phyloP scores from a whole-genome alignment of 2,888 invertebrate species.

The Sarcophaga carnaria region DNA sequence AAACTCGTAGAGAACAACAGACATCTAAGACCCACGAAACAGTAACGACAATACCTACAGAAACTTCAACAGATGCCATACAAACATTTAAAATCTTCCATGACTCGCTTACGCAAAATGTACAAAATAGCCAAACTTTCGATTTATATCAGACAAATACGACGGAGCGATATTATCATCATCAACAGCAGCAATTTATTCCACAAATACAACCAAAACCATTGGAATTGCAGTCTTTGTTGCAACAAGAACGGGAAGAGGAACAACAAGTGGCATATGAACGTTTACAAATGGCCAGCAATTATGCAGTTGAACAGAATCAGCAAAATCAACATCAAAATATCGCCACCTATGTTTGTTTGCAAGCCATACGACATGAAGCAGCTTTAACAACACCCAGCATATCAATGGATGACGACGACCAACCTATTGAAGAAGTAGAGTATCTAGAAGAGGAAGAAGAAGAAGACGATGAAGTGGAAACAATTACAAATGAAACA shows the following conservation, averaged over 20 bases:
- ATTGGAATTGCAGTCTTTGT: slow-evolving; percentile 75
- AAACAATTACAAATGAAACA: neutral
- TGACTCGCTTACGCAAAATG: slow-evolving; percentile 39
- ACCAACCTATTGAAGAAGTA: slow-evolving; percentile 37
- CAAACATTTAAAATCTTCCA: slow-evolving; percentile 73
- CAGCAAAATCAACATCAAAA: slow-evolving; percentile 51
- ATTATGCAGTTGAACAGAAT: slow-evolving; percentile 50
- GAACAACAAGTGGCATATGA: slow-evolving; percentile 77
- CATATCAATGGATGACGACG: slow-evolving; percentile 11
- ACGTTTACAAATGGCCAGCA: slow-evolving; percentile 72
- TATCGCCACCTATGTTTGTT: slow-evolving; percentile 50
- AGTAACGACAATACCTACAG: slow-evolving; percentile 20
- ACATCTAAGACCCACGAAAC: slow-evolving; percentile 61
- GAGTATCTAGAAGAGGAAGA: slow-evolving; percentile 41
- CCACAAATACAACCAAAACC: slow-evolving; percentile 70
- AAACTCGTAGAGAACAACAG: slow-evolving; percentile 78
- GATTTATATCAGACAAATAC: slow-evolving; percentile 46
- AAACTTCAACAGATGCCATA: slow-evolving; percentile 41
- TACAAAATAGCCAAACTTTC: slow-evolving; percentile 56
- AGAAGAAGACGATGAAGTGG: slow-evolving; percentile 28
- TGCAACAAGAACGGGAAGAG: slow-evolving; percentile 78
- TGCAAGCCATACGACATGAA: slow-evolving; percentile 39
- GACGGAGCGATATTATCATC: slow-evolving; percentile 48
- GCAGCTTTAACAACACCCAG: neutral
- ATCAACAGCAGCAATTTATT: slow-evolving; percentile 34